These are phyloP conservation scores for Melinaea marsaeus DNA, from an alignment of 2,888 invertebrate genomes.

Conservation along the genomic window DNA sequence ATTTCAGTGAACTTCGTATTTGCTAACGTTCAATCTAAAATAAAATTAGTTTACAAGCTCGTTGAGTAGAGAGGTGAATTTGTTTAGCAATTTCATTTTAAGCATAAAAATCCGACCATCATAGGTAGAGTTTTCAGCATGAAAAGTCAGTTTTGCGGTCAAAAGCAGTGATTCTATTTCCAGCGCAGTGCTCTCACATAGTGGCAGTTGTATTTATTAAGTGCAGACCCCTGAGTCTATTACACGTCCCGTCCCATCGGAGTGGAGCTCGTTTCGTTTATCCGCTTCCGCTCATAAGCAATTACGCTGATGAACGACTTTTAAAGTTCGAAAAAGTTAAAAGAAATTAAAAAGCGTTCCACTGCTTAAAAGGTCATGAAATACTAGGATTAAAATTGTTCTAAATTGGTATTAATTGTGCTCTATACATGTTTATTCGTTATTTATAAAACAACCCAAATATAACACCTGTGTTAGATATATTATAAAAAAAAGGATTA, in stretches of 20 bases:
- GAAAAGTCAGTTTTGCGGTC: conserved; percentile 57
- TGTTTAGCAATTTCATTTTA: conserved; percentile 9
- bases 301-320: conserved; percentile 24
- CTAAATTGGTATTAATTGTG: too few species aligned
- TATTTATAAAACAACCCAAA: too few species aligned
- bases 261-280: conserved; percentile 72
- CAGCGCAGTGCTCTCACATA: conserved; percentile 64
- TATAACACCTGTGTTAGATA: too few species aligned
- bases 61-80: conserved; percentile 10
- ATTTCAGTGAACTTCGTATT: too few species aligned
- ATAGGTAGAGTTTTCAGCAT: conserved; percentile 53
- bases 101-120: conserved; percentile 23
- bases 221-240: conserved; percentile 73
- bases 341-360: too few species aligned
- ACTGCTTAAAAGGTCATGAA: too few species aligned
- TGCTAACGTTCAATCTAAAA: not conserved
- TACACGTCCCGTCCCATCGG: conserved; percentile 62
- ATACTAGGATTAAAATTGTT: too few species aligned
- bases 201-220: conserved; percentile 72
- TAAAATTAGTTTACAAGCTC: not conserved
- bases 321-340: too few species aligned
- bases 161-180: conserved; percentile 67
- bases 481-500: too few species aligned
- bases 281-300: conserved; percentile 75
- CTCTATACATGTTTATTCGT: too few species aligned